phyloP scores from a whole-genome alignment of 2,888 invertebrate genomes.

The Catocala sponsa region DNA sequence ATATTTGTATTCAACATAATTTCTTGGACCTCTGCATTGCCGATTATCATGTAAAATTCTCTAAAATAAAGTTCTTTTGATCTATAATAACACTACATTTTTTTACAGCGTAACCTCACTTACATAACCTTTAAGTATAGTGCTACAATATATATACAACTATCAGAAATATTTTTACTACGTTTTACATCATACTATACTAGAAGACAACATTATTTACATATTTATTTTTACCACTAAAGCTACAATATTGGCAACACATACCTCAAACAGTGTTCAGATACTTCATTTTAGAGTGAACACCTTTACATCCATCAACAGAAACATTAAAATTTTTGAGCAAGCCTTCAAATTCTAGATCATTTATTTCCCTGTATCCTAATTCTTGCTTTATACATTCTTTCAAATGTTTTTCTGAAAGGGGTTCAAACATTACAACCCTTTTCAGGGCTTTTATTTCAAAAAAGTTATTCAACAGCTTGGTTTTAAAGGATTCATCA shows the following conservation, averaged over 20 bases:
- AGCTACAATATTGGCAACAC: conserved; percentile 30
- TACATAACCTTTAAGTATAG: conserved; percentile 1
- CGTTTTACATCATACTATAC: background rate
- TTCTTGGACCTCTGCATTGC: conserved; percentile 87
- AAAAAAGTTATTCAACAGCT: conserved; percentile 59
- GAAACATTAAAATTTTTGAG: conserved; percentile 76
- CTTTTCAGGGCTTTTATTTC: conserved; percentile 62
- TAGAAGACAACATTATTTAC: background rate
- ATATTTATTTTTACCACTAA: conserved; percentile 20
- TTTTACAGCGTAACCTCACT: conserved; percentile 10
- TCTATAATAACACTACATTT: conserved; percentile 65
- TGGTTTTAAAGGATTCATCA: conserved; percentile 57
- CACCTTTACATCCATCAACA: conserved; percentile 82
- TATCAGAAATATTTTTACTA: too few species aligned
- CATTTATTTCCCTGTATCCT: conserved; percentile 46
- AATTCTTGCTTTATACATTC: conserved; percentile 75
- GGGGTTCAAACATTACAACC: conserved; percentile 68
- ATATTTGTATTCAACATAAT: conserved; percentile 84
- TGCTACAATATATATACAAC: background rate
- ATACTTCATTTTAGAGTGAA: conserved; percentile 77
- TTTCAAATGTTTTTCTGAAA: conserved; percentile 65
- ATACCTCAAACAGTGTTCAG: conserved; percentile 62
- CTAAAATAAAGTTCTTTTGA: conserved; percentile 89
- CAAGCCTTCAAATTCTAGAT: conserved; percentile 58
- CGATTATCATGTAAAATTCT: conserved; percentile 87